Percentiles rank a stretch among this genome's conserved stretches.
Evolutionary conservation across 2,797 vertebrate species (phyloP).

Genomic region (Austrolebias charrua): DNA sequence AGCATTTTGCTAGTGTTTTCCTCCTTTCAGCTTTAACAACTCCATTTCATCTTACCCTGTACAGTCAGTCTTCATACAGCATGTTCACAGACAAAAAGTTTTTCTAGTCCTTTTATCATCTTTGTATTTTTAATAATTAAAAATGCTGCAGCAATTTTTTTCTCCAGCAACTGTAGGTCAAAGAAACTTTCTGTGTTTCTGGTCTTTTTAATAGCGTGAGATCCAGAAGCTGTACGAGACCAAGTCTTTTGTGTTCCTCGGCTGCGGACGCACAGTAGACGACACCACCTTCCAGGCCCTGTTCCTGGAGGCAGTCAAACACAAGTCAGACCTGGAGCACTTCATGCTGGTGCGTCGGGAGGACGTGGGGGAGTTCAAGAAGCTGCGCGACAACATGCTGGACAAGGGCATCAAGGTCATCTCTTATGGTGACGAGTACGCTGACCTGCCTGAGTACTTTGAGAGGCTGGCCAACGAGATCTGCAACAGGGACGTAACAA

Average conservation of each 20-base stretch:
- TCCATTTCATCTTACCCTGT: no score
- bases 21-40: no score
- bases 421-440: slow-evolving; percentile 91
- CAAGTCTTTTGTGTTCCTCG: slow-evolving; percentile 93
- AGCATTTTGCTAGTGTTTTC: no score
- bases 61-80: no score
- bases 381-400: slow-evolving; percentile 95
- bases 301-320: slow-evolving; percentile 94
- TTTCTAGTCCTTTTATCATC: no score
- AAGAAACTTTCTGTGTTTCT: not conserved
- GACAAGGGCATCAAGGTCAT: slow-evolving; percentile 98
- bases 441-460: slow-evolving; percentile 91
- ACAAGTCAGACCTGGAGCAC: slow-evolving; percentile 94
- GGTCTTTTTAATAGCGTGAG: slow-evolving; percentile 81
- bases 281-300: slow-evolving; percentile 97
- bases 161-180: not conserved
- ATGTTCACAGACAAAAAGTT: no score
- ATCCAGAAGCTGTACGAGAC: slow-evolving; percentile 98
- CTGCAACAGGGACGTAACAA: slow-evolving; percentile 77
- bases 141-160: not conserved
- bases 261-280: slow-evolving; percentile 94
- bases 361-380: slow-evolving; percentile 94
- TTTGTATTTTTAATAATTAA: not conserved
- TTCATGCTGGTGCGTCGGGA: slow-evolving; percentile 96
- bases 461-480: slow-evolving; percentile 91